Conservation (phyloP, 1,140 invertebrate genomes). For the Luehdorfia chinensis region DNA sequence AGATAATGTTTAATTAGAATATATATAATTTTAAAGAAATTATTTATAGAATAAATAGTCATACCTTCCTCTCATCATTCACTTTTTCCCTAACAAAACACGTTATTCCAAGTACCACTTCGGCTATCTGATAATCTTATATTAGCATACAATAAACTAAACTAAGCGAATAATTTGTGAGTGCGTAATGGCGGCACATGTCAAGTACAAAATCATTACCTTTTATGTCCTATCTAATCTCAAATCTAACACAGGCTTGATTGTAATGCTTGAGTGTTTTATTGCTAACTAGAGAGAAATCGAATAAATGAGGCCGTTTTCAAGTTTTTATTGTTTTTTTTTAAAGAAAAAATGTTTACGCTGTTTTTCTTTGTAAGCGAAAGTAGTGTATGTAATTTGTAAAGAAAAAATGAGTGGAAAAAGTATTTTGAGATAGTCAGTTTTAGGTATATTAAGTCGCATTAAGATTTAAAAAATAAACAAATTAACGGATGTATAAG, state of each 20-base stretch:
- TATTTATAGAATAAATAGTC: too few species aligned
- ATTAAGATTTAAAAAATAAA: too few species aligned
- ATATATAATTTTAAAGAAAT: too few species aligned
- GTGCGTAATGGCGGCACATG: conserved; percentile 40
- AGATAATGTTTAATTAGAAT: too few species aligned
- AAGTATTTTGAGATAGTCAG: neutral
- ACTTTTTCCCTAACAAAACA: neutral
- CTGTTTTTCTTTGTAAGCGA: too few species aligned
- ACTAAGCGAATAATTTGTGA: conserved; percentile 60
- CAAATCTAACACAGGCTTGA: conserved; percentile 41
- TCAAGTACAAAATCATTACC: conserved; percentile 53
- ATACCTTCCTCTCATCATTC: too few species aligned
- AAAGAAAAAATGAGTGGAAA: conserved; percentile 13
- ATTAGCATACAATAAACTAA: conserved; percentile 51
- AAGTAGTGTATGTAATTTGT: too few species aligned
- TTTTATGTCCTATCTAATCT: conserved; percentile 45
- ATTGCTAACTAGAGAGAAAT: conserved; percentile 14
- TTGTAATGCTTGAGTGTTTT: conserved; percentile 29
- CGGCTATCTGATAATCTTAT: conserved; percentile 47
- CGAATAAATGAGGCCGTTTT: too few species aligned
- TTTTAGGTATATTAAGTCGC: too few species aligned
- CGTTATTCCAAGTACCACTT: conserved; percentile 40
- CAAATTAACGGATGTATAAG: too few species aligned
- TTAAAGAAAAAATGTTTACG: too few species aligned
- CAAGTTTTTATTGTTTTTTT: too few species aligned